Evolutionary conservation across 2,113 vertebrate genomes (phyloP).

Genomic region (Odocoileus hemionus): DNA sequence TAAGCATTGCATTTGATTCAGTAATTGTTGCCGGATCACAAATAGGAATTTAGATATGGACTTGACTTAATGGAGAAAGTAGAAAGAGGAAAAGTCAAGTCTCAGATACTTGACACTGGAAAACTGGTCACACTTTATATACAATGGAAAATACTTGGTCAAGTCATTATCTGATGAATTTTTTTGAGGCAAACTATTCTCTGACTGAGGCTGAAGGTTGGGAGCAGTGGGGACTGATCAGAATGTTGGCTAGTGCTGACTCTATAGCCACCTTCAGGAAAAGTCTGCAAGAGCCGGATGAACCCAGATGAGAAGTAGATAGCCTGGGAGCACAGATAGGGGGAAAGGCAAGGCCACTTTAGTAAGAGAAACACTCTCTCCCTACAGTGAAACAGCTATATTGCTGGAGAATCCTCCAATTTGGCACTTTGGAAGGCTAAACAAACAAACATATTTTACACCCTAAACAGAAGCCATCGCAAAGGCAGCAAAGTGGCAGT

Average conservation of each 20-base stretch:
- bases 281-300: background rate
- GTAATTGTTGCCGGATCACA: background rate
- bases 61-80: background rate
- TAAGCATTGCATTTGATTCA: background rate
- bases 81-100: background rate
- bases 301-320: background rate
- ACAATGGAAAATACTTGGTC: background rate
- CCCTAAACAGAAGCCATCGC: background rate
- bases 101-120: background rate
- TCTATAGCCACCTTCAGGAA: background rate
- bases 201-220: background rate
- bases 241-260: background rate
- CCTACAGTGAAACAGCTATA: background rate
- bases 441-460: background rate
- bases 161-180: background rate
- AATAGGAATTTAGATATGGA: background rate
- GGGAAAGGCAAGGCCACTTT: background rate
- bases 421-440: background rate
- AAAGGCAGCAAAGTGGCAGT: background rate
- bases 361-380: background rate
- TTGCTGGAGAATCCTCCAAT: slow-evolving; percentile 10
- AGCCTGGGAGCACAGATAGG: background rate
- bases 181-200: background rate
- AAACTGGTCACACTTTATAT: background rate
- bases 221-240: background rate